A percentile compares a stretch with the other conserved stretches of the same genome.
Conservation (phyloP, 2,797 vertebrate genomes). For the Loriculus beryllinus region DNA sequence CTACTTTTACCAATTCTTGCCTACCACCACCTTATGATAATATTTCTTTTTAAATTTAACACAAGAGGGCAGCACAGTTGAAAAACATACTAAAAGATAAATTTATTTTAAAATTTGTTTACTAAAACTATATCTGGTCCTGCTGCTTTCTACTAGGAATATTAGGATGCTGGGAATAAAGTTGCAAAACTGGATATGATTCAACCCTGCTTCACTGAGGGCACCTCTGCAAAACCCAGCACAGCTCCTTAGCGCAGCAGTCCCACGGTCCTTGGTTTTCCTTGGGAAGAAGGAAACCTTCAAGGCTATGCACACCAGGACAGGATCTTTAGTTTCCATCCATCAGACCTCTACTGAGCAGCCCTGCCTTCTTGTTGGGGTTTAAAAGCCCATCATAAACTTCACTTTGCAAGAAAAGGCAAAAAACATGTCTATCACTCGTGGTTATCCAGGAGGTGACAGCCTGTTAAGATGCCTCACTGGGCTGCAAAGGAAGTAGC, state of each 20-base stretch:
- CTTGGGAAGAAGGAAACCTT: neutral
- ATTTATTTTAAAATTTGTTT: neutral
- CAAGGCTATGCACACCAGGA: neutral
- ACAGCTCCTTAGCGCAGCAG: rapidly evolving
- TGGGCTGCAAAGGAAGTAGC: neutral
- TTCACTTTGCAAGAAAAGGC: neutral
- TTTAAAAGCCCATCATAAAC: rapidly evolving
- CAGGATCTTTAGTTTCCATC: neutral
- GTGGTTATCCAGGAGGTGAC: neutral
- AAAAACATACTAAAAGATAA: neutral
- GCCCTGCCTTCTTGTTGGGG: neutral
- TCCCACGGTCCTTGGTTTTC: rapidly evolving
- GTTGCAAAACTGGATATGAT: rapidly evolving
- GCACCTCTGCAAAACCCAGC: neutral
- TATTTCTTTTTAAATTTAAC: neutral
- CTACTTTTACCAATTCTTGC: neutral
- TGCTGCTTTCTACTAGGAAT: neutral
- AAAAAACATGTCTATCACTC: neutral
- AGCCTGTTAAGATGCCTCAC: no score
- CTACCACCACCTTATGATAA: rapidly evolving
- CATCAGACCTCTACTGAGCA: neutral
- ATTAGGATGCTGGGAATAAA: neutral
- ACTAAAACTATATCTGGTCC: neutral
- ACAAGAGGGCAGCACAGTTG: slow-evolving; percentile 69
- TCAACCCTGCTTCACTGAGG: rapidly evolving